A percentile compares a stretch with the other conserved stretches of the same genome.
phyloP scores from a whole-genome alignment of 2,888 invertebrate genomes.

The Sarcophaga variegata region DNA sequence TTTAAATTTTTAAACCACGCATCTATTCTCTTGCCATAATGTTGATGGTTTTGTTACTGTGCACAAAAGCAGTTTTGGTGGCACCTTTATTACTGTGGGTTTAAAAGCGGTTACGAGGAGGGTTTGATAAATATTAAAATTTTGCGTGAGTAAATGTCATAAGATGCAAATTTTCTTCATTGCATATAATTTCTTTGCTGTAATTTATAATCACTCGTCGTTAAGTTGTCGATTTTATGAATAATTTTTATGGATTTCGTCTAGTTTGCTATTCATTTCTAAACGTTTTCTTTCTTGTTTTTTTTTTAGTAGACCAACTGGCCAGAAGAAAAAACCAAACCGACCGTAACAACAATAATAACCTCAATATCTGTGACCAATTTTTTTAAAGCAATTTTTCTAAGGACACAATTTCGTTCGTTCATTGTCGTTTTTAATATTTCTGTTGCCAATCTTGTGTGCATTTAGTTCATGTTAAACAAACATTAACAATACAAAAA shows the following conservation, averaged over 20 bases:
- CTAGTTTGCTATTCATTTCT: slow-evolving; percentile 7
- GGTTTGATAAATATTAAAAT: slow-evolving; percentile 29
- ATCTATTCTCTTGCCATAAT: slow-evolving; percentile 25
- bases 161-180: neutral
- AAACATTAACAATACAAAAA: no score
- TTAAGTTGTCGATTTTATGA: slow-evolving; percentile 57
- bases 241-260: slow-evolving; percentile 48
- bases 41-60: no score
- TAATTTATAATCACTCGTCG: slow-evolving; percentile 25
- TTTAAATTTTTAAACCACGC: neutral
- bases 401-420: neutral
- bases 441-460: neutral
- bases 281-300: neutral
- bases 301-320: neutral
- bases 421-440: neutral
- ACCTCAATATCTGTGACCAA: neutral
- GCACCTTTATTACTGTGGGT: no score
- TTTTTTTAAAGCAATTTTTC: neutral
- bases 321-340: neutral
- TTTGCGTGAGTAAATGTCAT: slow-evolving; percentile 46
- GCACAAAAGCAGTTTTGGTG: no score
- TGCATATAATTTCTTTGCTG: neutral
- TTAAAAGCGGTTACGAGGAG: neutral
- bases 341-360: neutral
- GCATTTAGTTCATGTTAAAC: neutral